These are phyloP conservation scores for Acrocephalus scirpaceus DNA, from an alignment of 2,797 vertebrate genomes.

Conservation along the genomic window DNA sequence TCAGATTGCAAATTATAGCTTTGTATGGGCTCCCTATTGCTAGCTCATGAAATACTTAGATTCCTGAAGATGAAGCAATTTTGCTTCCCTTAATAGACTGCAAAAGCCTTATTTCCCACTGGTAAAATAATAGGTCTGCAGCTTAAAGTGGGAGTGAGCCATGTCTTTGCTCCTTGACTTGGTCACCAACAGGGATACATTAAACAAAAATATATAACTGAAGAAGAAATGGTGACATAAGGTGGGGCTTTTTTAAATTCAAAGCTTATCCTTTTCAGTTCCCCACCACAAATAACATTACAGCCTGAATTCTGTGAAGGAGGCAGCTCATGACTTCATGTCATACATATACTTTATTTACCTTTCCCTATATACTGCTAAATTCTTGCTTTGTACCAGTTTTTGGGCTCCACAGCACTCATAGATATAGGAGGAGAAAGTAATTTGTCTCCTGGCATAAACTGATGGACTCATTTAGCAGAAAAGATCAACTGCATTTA, in stretches of 20 bases:
- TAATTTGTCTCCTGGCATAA: neutral
- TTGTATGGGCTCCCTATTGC: conserved; percentile 70
- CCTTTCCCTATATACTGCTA: neutral
- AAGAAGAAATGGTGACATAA: neutral
- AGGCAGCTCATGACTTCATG: neutral
- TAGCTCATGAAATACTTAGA: conserved; percentile 70
- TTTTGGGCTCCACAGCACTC: neutral
- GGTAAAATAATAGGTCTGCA: conserved; percentile 68
- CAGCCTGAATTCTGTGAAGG: conserved; percentile 6
- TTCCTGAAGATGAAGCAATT: conserved; percentile 77
- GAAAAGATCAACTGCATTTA: neutral
- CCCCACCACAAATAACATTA: neutral
- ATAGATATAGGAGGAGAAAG: neutral
- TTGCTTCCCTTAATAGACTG: conserved; percentile 70
- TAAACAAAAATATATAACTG: conserved; percentile 33
- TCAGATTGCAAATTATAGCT: conserved; percentile 79
- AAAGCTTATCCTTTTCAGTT: neutral
- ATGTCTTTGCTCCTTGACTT: conserved; percentile 68
- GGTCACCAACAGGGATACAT: conserved; percentile 58
- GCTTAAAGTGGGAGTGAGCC: conserved; percentile 13
- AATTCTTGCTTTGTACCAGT: neutral
- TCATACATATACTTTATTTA: neutral
- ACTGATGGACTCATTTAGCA: neutral
- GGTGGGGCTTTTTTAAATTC: neutral
- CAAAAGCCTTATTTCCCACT: conserved; percentile 73